These are phyloP conservation scores for Oasisia sp. DNA, from an alignment of 2,888 invertebrate species.

Conservation along the genomic window DNA sequence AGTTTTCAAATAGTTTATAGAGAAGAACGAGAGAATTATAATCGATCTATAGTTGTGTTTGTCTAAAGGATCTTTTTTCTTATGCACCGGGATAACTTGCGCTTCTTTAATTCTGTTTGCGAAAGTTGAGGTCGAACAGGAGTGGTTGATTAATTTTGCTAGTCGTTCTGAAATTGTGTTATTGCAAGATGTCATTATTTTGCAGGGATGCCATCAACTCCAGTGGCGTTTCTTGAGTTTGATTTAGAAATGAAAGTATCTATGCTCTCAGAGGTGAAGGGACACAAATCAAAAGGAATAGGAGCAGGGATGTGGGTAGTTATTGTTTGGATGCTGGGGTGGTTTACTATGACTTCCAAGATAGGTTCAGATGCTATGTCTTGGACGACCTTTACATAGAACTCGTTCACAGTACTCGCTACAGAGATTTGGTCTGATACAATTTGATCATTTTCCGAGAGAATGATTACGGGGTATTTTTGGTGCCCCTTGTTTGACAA, in stretches of 20 bases:
- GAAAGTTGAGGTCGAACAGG: not conserved
- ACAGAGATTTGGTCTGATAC: constrained; percentile 23
- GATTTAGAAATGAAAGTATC: too few relatives aligned
- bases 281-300: too few relatives aligned
- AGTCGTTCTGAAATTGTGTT: too few relatives aligned
- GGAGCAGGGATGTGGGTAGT: too few relatives aligned
- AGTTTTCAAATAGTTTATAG: constrained; percentile 37
- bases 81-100: too few relatives aligned
- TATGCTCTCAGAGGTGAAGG: too few relatives aligned
- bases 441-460: not conserved
- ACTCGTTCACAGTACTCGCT: constrained; percentile 19
- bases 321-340: too few relatives aligned
- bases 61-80: too few relatives aligned
- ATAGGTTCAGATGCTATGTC: too few relatives aligned
- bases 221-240: constrained; percentile 31
- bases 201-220: constrained; percentile 27
- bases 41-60: constrained; percentile 38
- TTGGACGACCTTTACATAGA: too few relatives aligned
- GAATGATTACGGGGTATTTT: not conserved
- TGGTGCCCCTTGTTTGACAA: constrained; percentile 8
- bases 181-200: constrained; percentile 23
- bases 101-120: constrained; percentile 31
- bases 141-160: constrained; percentile 14
- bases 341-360: too few relatives aligned
- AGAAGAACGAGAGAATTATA: constrained; percentile 35